Conservation (phyloP, 2,113 vertebrate genomes). For the Siphamia tubifer region DNA sequence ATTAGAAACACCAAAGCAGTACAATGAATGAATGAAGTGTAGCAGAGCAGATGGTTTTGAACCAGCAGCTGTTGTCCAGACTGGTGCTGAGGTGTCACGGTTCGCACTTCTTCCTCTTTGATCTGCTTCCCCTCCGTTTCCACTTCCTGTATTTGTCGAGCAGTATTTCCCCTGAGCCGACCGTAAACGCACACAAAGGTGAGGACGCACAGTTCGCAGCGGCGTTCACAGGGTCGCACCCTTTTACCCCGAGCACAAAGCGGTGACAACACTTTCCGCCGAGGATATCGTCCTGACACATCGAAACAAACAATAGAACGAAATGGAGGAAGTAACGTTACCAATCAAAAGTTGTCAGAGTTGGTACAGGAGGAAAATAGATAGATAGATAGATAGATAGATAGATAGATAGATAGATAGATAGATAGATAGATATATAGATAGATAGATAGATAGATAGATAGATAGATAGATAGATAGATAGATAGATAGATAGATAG, state of each 20-base stretch:
- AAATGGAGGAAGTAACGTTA: constrained; percentile 35
- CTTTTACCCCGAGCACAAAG: constrained; percentile 25
- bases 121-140: constrained; percentile 21
- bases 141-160: constrained; percentile 55
- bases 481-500: too few species aligned
- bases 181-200: constrained; percentile 45
- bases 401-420: too few species aligned
- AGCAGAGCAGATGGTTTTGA: neutral
- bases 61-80: constrained; percentile 42
- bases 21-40: neutral
- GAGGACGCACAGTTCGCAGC: constrained; percentile 56
- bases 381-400: too few species aligned
- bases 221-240: constrained; percentile 42
- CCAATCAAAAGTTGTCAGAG: constrained; percentile 35
- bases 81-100: constrained; percentile 14
- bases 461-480: too few species aligned
- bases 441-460: too few species aligned
- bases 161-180: constrained; percentile 22
- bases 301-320: constrained; percentile 53
- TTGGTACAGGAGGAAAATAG: constrained; percentile 32
- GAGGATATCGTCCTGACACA: constrained; percentile 46
- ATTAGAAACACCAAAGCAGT: neutral
- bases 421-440: too few species aligned
- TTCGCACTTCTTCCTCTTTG: constrained; percentile 45
- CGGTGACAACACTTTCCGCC: constrained; percentile 59